Evolutionary conservation across 2,797 vertebrate species (phyloP).

Genomic region (Hafferia zeledoni): DNA sequence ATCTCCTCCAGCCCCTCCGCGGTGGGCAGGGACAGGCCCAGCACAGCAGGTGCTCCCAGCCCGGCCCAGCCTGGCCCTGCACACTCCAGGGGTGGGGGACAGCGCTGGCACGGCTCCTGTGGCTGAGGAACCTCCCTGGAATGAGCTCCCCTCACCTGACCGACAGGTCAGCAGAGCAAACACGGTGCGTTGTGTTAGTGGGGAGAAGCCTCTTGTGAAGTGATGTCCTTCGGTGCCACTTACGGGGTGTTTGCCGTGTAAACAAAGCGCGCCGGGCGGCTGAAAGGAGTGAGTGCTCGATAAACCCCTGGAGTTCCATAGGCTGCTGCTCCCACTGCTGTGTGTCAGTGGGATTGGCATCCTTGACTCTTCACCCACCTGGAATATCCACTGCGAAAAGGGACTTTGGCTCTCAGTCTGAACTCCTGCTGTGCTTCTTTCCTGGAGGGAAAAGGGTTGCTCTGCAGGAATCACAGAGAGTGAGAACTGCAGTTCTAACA

Average conservation of each 20-base stretch:
- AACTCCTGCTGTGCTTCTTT: not conserved
- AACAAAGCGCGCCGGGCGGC: not conserved
- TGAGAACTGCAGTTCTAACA: not conserved
- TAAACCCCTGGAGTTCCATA: slow-evolving; percentile 1
- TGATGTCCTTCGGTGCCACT: not conserved
- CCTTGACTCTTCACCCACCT: slow-evolving; percentile 54
- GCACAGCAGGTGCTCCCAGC: not conserved
- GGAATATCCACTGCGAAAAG: not conserved
- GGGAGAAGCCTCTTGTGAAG: not conserved
- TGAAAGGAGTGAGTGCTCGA: not conserved
- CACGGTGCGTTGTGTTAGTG: not conserved
- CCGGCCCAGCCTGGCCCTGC: not conserved
- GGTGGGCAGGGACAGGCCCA: not conserved
- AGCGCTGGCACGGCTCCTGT: not conserved
- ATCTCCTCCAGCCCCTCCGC: not conserved
- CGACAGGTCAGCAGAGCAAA: not conserved
- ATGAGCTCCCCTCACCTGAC: not conserved
- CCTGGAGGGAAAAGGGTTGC: not conserved
- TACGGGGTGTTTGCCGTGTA: not conserved
- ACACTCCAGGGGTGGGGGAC: not conserved
- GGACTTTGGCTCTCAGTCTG: not conserved
- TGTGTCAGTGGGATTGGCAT: not conserved
- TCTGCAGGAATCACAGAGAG: not conserved
- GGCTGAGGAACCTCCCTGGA: not conserved
- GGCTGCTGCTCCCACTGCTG: not conserved